These are phyloP conservation scores for Ctenicera cuprea DNA, from an alignment of 2,888 invertebrate species.

Conservation along the genomic window DNA sequence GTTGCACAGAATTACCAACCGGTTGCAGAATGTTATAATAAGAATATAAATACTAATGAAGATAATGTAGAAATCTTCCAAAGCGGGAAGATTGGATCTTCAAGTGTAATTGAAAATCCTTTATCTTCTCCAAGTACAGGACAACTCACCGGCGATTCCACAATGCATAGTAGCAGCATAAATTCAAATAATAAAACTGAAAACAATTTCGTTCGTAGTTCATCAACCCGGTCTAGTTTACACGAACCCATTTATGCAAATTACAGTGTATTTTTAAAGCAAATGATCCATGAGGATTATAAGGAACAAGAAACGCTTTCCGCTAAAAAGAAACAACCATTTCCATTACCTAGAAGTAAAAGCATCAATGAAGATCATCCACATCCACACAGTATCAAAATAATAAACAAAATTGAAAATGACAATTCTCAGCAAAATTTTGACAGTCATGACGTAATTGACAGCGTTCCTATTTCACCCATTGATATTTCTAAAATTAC, in stretches of 20 bases:
- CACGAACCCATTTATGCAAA: conserved; percentile 56
- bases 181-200: not conserved
- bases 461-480: not conserved
- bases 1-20: not conserved
- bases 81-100: conserved; percentile 23
- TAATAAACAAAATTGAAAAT: not conserved
- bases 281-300: conserved; percentile 13
- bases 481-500: conserved; percentile 17
- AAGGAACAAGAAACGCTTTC: not conserved
- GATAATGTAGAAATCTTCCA: not conserved
- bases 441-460: not conserved
- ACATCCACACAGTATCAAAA: not conserved
- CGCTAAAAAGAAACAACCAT: conserved; percentile 38
- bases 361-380: conserved; percentile 3
- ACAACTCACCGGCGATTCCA: not conserved
- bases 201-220: not conserved
- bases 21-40: conserved; percentile 3
- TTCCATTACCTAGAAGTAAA: conserved; percentile 49
- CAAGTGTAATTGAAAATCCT: conserved; percentile 17
- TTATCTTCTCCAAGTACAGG: not conserved
- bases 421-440: conserved; percentile 1
- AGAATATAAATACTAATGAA: not conserved
- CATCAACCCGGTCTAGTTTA: not conserved
- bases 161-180: no score
- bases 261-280: conserved; percentile 42